Conservation (phyloP, 2,888 invertebrate genomes). For the Panorpa germanica region DNA sequence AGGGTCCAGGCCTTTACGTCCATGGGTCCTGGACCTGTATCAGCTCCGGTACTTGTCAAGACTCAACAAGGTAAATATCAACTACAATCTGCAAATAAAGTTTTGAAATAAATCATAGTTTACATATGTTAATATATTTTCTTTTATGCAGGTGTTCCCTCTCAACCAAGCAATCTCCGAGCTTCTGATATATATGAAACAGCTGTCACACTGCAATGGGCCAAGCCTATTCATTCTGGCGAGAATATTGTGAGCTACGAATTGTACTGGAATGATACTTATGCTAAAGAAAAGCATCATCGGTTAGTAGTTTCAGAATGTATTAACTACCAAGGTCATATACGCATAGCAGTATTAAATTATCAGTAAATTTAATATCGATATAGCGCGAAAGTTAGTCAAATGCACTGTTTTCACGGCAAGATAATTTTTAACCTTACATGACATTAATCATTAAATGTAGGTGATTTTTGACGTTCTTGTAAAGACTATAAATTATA, state of each 20-base stretch:
- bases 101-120: conserved; percentile 1
- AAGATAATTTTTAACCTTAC: neutral
- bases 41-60: conserved; percentile 92
- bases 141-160: conserved; percentile 62
- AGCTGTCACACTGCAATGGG: conserved; percentile 82
- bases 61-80: conserved; percentile 70
- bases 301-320: conserved; percentile 38
- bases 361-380: too few relatives aligned
- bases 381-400: too few relatives aligned
- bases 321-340: too few relatives aligned
- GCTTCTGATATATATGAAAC: conserved; percentile 79
- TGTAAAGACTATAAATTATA: too few relatives aligned
- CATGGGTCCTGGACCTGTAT: conserved; percentile 88
- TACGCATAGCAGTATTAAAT: too few relatives aligned
- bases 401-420: too few relatives aligned
- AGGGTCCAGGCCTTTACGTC: conserved; percentile 85
- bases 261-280: conserved; percentile 94
- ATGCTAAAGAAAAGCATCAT: conserved; percentile 74
- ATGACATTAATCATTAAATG: neutral
- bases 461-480: too few relatives aligned
- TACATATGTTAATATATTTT: conserved; percentile 2
- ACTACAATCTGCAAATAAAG: neutral
- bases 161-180: conserved; percentile 81
- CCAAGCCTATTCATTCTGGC: conserved; percentile 74
- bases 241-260: conserved; percentile 91